These are phyloP conservation scores for Luperina testacea DNA, from an alignment of 2,888 invertebrate genomes.

Conservation along the genomic window DNA sequence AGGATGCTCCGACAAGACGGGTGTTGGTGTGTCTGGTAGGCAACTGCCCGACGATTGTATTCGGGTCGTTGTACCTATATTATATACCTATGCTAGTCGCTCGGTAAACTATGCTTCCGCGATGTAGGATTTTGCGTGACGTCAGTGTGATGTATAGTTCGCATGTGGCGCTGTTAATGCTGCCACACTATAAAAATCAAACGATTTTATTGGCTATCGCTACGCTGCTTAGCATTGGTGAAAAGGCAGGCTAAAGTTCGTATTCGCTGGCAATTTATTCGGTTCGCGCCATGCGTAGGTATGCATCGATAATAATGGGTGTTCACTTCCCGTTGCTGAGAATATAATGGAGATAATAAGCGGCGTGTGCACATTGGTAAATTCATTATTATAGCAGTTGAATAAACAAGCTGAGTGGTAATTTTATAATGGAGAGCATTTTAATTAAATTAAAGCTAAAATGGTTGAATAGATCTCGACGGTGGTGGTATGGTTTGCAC, in stretches of 20 bases:
- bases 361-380: constrained; percentile 41
- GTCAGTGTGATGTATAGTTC: neutral
- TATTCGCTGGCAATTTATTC: constrained; percentile 61
- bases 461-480: neutral
- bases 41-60: neutral
- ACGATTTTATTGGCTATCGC: neutral
- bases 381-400: constrained; percentile 39
- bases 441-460: constrained; percentile 1
- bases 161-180: neutral
- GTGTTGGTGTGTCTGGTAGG: neutral
- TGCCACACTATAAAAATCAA: neutral
- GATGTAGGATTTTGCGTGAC: neutral
- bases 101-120: neutral
- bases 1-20: neutral
- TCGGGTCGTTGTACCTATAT: neutral
- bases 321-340: constrained; percentile 49
- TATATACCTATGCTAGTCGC: neutral
- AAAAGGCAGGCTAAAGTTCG: neutral
- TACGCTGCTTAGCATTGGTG: neutral
- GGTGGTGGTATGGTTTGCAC: too few relatives aligned
- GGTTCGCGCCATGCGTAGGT: constrained; percentile 60
- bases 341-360: constrained; percentile 42
- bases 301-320: constrained; percentile 60
- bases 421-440: constrained; percentile 10
- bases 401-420: constrained; percentile 5